Evolutionary conservation across 1,140 invertebrate genomes (phyloP), one percentile per base, ranked within the genome.

Genomic region (Diachasmimorpha longicaudata): DNA sequence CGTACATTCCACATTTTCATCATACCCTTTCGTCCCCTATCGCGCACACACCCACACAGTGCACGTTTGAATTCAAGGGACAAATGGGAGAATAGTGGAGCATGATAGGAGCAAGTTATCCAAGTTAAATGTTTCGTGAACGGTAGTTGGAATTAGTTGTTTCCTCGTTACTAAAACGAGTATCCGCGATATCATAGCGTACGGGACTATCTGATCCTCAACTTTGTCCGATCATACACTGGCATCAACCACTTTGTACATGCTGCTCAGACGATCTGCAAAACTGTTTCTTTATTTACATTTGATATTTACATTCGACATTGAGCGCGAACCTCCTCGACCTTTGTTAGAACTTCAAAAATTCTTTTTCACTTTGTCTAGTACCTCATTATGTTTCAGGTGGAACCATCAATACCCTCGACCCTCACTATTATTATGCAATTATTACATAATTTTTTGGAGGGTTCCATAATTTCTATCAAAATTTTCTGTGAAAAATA

Each of bases 91-190:
- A 84, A 83, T 79, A 83, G 79, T 68, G 82, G 82, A 79, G 81
- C 83, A 63, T 68, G 85, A 87, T 86, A 85, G 85, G 80, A 85
- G 48, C 81, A 82, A 88, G 85, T 87, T 86, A 76, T 70, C 78
- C 19, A 85, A 87, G 86, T 87, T 88, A 86, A 88, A 88, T 88
- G 86, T 85, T 73, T 80, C 84, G 81, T 87, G 83, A 87, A 88
- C 79, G 79, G 76, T 81, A 86, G 86, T 87, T 87, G 70, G 81
- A 86, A 88, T 87, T 88, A 88, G 85, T 88, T 87, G 84, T 85
- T 87, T 86, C 83, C 80, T 80, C 68, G 67, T 71, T 79, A 16
- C 72, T 79, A 63, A 58, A 74, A 74, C 42, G 73, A 69, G 44
- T 70, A 70, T 75, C 63, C 66, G 63, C 63, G 23, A 74, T 74